phyloP scores from a whole-genome alignment of 2,797 vertebrate genomes.

The Sebastes cheni region DNA sequence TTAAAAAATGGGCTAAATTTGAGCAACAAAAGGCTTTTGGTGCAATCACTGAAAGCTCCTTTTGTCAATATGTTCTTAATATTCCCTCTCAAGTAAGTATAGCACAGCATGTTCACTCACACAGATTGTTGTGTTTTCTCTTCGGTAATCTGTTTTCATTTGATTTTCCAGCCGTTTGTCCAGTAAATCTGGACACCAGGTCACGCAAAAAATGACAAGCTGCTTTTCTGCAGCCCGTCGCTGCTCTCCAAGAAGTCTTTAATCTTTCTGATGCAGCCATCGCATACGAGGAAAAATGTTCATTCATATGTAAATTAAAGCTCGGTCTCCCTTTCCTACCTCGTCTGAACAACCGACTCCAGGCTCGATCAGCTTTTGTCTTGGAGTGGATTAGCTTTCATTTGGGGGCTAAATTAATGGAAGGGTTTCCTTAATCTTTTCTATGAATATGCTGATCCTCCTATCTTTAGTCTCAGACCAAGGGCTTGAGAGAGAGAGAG shows the following conservation, averaged over 20 bases:
- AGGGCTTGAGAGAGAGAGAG: constrained; percentile 44
- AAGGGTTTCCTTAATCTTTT: constrained; percentile 72
- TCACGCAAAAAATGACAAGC: constrained; percentile 41
- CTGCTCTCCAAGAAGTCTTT: constrained; percentile 57
- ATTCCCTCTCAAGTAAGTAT: not conserved
- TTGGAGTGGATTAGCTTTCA: constrained; percentile 76
- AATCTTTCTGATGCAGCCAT: constrained; percentile 73
- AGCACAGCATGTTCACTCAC: not conserved
- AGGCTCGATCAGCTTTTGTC: constrained; percentile 68
- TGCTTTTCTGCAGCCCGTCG: constrained; percentile 24
- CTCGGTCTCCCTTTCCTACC: constrained; percentile 58
- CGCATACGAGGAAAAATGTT: constrained; percentile 51
- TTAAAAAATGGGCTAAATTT: constrained; percentile 10
- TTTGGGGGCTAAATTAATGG: constrained; percentile 77
- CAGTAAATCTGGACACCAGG: constrained; percentile 39
- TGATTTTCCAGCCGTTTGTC: constrained; percentile 24
- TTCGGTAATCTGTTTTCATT: constrained; percentile 31
- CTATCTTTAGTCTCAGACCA: constrained; percentile 71
- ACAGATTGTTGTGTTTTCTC: not conserved
- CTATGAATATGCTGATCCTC: constrained; percentile 77
- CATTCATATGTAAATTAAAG: constrained; percentile 78
- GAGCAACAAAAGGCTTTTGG: constrained; percentile 8
- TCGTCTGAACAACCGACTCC: constrained; percentile 56
- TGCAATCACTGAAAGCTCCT: constrained; percentile 13
- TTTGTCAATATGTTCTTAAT: constrained; percentile 15